Evolutionary conservation across 2,113 vertebrate genomes (phyloP), one percentile per base, ranked within the genome.

Genomic region (Circaetus gallicus): DNA sequence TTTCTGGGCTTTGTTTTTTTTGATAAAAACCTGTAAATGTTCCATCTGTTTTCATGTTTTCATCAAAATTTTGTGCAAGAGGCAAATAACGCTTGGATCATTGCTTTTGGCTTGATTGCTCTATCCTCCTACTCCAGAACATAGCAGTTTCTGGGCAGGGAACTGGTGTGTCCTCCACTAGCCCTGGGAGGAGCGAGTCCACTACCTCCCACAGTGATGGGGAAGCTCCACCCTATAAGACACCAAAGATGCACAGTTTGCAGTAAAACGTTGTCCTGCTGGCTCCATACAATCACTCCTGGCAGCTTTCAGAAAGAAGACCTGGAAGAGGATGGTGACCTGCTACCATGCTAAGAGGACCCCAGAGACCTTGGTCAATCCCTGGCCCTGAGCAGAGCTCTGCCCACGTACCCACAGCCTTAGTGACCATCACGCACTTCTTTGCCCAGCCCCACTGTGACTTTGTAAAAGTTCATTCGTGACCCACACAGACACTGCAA

Each of bases 11-110:
- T 84, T 70, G 18, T 42, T 65, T 70, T 70, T 93, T 86, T 89
- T 24, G 47, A 74, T 79, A 84, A 96, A 95, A 92, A 82, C 7
- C 52, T 78, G 61, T 24, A 76, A 93, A 87, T 66, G 50, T 84
- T 95, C 94, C 77, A 91, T 93, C 93, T 95, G 79, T 69, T 83
- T 87, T 85, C 45, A 34, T 72, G 55, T 83, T 97, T 96, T 70
- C 81, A 67, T 67, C 55, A 96, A 82, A 78, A 93, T 84, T 73
- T 94, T 78, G 59, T 93, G 61, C 52, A 82, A 93, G 77, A 94
- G 55, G 81, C 77, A 96, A 78, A 84, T 89, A 89, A 89, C 62
- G 28, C 26, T 96, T 94, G 89, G 80, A 91, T 91, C 77, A 52
- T 86, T 94, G 69, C 43, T 96, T 94, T 89, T 91, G 91, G 77